Conservation (phyloP, 1,140 invertebrate genomes). For the Sminthurinus signatus region DNA sequence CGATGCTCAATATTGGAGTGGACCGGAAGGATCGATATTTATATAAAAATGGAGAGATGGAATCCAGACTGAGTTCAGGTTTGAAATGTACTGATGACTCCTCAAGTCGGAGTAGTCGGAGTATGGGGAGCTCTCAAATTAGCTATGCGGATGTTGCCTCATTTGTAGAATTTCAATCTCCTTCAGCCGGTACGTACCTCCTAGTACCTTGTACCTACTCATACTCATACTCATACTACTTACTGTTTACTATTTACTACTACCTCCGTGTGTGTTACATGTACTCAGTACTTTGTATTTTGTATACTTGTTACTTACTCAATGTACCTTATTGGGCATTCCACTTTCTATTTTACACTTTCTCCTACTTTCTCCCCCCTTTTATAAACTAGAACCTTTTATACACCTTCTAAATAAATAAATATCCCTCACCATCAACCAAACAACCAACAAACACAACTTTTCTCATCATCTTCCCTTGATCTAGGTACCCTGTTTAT, state of each 20-base stretch:
- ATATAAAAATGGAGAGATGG: background rate
- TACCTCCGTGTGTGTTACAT: conserved; percentile 1
- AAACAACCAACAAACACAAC: too few species aligned
- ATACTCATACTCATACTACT: background rate
- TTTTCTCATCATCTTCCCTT: too few species aligned
- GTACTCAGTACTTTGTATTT: background rate
- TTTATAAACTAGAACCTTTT: too few species aligned
- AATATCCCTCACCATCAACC: too few species aligned
- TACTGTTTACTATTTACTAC: background rate
- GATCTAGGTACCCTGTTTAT: too few species aligned
- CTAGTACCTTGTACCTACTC: background rate
- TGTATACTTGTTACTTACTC: background rate
- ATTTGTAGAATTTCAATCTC: conserved; percentile 10
- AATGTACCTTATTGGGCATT: too few species aligned
- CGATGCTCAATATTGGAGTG: conserved; percentile 19
- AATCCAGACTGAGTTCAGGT: background rate
- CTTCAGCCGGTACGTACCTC: background rate
- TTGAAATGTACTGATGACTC: background rate
- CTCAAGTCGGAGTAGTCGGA: background rate
- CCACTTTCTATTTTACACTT: too few species aligned
- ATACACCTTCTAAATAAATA: too few species aligned
- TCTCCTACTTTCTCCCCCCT: too few species aligned
- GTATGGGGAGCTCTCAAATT: conserved; percentile 21
- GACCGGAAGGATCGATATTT: too few species aligned
- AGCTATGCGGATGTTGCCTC: conserved; percentile 33